Conservation (phyloP, 2,797 vertebrate genomes). For the Mico argentatus region DNA sequence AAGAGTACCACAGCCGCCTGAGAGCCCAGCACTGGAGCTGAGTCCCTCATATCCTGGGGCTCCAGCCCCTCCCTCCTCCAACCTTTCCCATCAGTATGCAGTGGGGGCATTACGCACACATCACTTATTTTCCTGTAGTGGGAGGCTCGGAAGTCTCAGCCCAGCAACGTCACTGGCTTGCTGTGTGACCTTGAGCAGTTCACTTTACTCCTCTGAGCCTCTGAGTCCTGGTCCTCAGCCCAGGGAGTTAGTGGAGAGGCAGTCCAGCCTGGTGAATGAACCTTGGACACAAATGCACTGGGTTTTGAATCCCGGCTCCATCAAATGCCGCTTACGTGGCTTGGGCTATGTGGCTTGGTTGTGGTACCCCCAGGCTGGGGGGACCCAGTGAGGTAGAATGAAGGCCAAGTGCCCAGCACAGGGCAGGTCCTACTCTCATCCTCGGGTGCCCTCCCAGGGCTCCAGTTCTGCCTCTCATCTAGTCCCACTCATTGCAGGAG, state of each 20-base stretch:
- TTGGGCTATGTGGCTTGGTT: neutral
- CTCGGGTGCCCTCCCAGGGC: neutral
- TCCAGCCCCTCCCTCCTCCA: no score
- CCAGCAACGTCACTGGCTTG: neutral
- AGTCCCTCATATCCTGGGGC: neutral
- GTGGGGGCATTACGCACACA: neutral
- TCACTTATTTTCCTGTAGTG: neutral
- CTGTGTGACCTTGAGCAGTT: neutral
- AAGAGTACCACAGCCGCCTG: neutral
- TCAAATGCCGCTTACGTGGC: neutral
- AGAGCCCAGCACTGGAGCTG: accelerated
- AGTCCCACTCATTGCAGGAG: neutral
- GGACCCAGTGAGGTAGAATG: neutral
- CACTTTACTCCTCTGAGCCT: neutral
- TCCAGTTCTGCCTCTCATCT: neutral
- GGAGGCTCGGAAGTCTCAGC: neutral
- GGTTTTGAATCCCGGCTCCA: neutral
- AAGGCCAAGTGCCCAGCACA: neutral
- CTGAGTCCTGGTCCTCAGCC: neutral
- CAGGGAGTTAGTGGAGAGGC: neutral
- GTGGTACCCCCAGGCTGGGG: neutral
- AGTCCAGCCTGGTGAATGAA: neutral
- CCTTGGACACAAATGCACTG: accelerated
- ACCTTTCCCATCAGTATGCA: neutral
- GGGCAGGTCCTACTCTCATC: neutral